Conservation (phyloP, 2,113 vertebrate species). For the Dipodomys ordii region DNA sequence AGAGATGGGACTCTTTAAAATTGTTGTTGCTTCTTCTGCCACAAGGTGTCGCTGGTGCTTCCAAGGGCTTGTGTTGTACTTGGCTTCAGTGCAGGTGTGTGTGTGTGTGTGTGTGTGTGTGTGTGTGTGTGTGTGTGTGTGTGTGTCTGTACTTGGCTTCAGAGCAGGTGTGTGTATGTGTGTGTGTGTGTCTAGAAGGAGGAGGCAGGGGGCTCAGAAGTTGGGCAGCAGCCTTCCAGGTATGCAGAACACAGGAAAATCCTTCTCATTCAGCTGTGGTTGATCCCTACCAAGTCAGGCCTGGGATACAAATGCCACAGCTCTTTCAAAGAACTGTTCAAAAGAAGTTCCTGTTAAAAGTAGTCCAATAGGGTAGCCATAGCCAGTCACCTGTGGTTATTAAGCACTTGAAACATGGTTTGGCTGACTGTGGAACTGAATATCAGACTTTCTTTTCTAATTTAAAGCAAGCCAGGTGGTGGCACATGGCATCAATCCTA, state of each 20-base stretch:
- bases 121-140: no score
- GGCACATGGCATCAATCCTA: background rate
- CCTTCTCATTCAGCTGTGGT: background rate
- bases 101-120: no score
- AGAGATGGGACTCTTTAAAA: no score
- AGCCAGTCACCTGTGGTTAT: background rate
- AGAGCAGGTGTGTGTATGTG: no score
- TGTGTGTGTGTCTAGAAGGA: no score
- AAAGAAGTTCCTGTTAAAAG: background rate
- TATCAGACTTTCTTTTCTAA: conserved; percentile 27
- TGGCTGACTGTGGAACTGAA: background rate
- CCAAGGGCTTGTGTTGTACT: background rate
- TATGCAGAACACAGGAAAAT: background rate
- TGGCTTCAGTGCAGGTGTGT: no score
- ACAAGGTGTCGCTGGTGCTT: background rate
- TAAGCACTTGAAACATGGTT: background rate
- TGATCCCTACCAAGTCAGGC: background rate
- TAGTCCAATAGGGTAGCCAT: background rate
- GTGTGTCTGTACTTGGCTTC: no score
- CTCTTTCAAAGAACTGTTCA: background rate
- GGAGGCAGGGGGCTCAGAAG: background rate
- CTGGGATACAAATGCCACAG: background rate
- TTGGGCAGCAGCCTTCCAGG: background rate
- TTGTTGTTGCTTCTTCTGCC: background rate
- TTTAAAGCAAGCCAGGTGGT: background rate